Evolutionary conservation across 1,140 invertebrate genomes (phyloP).

Genomic region (Trachymyrmex cornetzi): DNA sequence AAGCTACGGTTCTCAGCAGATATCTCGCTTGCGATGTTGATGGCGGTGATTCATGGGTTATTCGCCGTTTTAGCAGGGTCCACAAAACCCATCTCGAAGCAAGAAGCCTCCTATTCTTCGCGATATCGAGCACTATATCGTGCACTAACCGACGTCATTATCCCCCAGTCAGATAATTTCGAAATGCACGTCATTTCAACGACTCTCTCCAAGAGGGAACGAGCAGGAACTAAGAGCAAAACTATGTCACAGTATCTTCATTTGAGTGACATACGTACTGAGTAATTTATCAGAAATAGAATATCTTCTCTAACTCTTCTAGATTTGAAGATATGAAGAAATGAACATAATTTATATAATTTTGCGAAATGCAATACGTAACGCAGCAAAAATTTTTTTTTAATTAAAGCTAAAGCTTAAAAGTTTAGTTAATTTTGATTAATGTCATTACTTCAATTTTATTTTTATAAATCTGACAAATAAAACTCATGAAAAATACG

Average conservation of each 20-base stretch:
- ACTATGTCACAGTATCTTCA: conserved; percentile 20
- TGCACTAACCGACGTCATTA: conserved; percentile 36
- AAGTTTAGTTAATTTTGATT: not conserved
- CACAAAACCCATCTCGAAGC: conserved; percentile 24
- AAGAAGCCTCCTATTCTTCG: conserved; percentile 34
- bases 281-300: not conserved
- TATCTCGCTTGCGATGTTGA: conserved; percentile 35
- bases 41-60: conserved; percentile 40
- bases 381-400: not conserved
- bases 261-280: conserved; percentile 19
- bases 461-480: conserved; percentile 1
- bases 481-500: not conserved
- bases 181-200: conserved; percentile 42
- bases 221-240: conserved; percentile 34
- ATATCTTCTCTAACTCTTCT: not conserved
- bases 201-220: not conserved
- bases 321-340: not conserved
- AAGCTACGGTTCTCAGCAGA: conserved; percentile 21
- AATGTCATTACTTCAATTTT: not conserved
- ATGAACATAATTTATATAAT: not conserved
- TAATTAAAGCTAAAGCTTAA: not conserved
- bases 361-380: not conserved
- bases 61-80: conserved; percentile 7
- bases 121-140: conserved; percentile 38
- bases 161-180: conserved; percentile 46